A percentile compares a stretch with the other conserved stretches of the same genome.
Conservation (phyloP, 2,888 invertebrate species). For the Synergus umbraculus region DNA sequence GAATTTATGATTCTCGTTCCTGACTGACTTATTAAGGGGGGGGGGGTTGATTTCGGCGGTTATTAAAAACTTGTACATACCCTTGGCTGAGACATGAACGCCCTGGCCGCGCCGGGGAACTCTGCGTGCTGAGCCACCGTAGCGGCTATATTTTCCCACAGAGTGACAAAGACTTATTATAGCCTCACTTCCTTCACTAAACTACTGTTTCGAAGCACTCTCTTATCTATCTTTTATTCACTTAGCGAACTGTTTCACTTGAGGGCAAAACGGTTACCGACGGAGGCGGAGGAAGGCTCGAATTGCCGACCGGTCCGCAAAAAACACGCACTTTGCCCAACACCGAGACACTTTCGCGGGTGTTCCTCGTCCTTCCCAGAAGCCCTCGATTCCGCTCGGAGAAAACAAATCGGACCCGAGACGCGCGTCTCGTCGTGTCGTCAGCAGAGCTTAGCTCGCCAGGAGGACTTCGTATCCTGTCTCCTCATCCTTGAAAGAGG, state of each 20-base stretch:
- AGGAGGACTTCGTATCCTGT: slow-evolving; percentile 62
- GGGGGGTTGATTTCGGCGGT: background rate
- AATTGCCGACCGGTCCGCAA: slow-evolving; percentile 15
- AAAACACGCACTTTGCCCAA: slow-evolving; percentile 36
- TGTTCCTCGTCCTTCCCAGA: slow-evolving; percentile 48
- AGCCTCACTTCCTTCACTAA: slow-evolving; percentile 41
- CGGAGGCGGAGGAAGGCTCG: slow-evolving; percentile 2
- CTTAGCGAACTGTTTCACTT: slow-evolving; percentile 26
- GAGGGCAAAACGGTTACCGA: slow-evolving; percentile 18
- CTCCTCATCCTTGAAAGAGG: slow-evolving; percentile 68
- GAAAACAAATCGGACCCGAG: slow-evolving; percentile 28
- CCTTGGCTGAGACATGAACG: slow-evolving; percentile 94
- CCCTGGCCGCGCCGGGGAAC: slow-evolving; percentile 84
- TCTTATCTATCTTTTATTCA: slow-evolving; percentile 34
- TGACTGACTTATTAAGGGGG: background rate
- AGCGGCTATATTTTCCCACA: slow-evolving; percentile 78
- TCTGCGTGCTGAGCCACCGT: slow-evolving; percentile 81
- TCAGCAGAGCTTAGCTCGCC: slow-evolving; percentile 69
- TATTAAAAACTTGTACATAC: slow-evolving; percentile 80
- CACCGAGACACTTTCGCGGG: slow-evolving; percentile 47
- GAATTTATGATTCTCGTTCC: background rate
- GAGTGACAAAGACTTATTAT: slow-evolving; percentile 61
- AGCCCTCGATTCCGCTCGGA: slow-evolving; percentile 51
- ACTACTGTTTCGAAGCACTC: slow-evolving; percentile 19
- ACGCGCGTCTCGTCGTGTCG: slow-evolving; percentile 57